Percentiles rank a stretch among this genome's conserved stretches.
Conservation (phyloP, 1,140 invertebrate genomes). For the Phymorhynchus buccinoides region DNA sequence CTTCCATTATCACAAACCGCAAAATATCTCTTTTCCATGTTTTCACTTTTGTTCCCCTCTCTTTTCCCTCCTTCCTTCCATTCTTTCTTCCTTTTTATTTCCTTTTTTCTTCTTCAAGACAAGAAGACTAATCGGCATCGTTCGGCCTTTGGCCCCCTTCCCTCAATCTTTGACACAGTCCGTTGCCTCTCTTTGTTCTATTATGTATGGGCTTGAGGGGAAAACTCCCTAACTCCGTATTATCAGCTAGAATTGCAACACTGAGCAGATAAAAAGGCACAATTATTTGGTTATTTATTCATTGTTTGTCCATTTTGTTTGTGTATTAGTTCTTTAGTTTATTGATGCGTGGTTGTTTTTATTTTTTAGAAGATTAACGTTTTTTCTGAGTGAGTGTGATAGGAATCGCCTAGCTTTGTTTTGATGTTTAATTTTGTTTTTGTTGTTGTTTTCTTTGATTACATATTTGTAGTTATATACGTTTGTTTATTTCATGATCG, state of each 20-base stretch:
- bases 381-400: too few relatives aligned
- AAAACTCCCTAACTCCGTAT: not conserved
- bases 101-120: not conserved
- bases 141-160: not conserved
- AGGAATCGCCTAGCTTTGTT: too few relatives aligned
- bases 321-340: too few relatives aligned
- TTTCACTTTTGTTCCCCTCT: too few relatives aligned
- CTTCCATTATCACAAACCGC: too few relatives aligned
- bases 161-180: constrained; percentile 3
- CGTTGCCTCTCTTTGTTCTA: not conserved
- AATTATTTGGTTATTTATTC: not conserved
- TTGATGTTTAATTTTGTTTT: not conserved
- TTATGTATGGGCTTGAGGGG: not conserved
- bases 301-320: too few relatives aligned
- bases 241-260: not conserved
- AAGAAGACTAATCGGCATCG: not conserved
- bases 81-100: not conserved
- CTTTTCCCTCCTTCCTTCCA: too few relatives aligned
- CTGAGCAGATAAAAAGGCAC: not conserved
- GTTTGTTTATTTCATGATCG: too few relatives aligned
- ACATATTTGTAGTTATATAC: too few relatives aligned
- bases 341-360: not conserved
- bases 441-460: not conserved
- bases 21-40: too few relatives aligned
- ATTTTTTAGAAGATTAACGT: too few relatives aligned